Evolutionary conservation across 92 coral and sea anemone species (phyloP).

Genomic region (Chrysogorgia sp.): DNA sequence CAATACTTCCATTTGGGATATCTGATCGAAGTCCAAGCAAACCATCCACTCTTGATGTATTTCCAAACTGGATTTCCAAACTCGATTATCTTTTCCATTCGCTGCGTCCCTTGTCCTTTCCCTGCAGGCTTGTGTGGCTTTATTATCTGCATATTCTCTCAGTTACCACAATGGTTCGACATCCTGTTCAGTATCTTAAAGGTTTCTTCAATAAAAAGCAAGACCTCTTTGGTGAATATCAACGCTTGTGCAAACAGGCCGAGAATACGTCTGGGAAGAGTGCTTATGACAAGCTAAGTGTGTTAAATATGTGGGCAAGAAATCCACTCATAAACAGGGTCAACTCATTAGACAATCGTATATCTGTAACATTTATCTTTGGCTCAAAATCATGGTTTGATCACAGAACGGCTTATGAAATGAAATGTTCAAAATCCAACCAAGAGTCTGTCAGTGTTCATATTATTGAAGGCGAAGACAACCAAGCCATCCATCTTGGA

Average conservation of each 20-base stretch:
- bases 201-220: conserved; percentile 16
- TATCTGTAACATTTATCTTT: conserved; percentile 78
- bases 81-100: conserved; percentile 65
- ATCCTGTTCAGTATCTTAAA: conserved; percentile 12
- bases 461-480: conserved; percentile 77
- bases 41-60: conserved; percentile 32
- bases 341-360: conserved; percentile 60
- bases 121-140: conserved; percentile 1
- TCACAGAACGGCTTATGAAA: conserved; percentile 96
- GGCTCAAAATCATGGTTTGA: conserved; percentile 87
- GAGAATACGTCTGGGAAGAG: conserved; percentile 88
- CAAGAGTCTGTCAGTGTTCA: conserved; percentile 70
- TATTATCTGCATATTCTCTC: neutral
- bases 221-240: conserved; percentile 6
- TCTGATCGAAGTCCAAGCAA: conserved; percentile 83
- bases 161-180: conserved; percentile 1
- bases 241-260: conserved; percentile 52
- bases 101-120: conserved; percentile 2
- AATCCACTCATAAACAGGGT: conserved; percentile 87
- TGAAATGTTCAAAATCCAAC: conserved; percentile 80
- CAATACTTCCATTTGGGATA: conserved; percentile 87
- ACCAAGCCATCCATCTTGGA: conserved; percentile 86
- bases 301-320: conserved; percentile 84
- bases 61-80: conserved; percentile 78
- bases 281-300: conserved; percentile 85